These are phyloP conservation scores for Schizotus pectinicornis DNA, from an alignment of 2,888 invertebrate species.

Conservation along the genomic window DNA sequence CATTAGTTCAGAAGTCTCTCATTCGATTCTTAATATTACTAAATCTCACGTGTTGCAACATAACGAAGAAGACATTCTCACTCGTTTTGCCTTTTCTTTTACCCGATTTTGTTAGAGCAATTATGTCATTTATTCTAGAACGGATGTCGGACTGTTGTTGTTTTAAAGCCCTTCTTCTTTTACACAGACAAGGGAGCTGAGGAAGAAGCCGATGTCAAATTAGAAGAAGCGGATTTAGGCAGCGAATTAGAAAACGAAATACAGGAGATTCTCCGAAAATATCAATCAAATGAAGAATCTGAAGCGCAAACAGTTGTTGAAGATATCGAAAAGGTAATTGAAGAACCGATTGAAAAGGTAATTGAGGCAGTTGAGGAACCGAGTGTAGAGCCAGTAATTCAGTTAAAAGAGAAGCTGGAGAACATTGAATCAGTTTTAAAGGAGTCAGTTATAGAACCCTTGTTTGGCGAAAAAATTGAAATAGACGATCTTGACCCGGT, in stretches of 20 bases:
- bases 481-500: neutral
- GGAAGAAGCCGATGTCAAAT: constrained; percentile 42
- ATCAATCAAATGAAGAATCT: constrained; percentile 9
- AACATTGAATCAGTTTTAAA: neutral
- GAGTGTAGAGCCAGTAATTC: neutral
- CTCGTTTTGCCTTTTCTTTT: constrained; percentile 8
- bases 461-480: neutral
- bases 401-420: neutral
- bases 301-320: constrained; percentile 22
- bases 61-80: constrained; percentile 2
- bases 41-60: constrained; percentile 6
- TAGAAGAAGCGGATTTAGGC: constrained; percentile 18
- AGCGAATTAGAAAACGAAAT: constrained; percentile 17
- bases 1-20: neutral
- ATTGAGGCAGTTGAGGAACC: neutral
- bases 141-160: constrained; percentile 28
- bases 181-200: constrained; percentile 48
- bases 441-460: neutral
- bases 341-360: neutral
- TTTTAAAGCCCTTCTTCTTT: constrained; percentile 30
- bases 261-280: constrained; percentile 8
- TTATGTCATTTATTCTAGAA: constrained; percentile 49
- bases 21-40: neutral
- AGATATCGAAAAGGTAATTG: constrained; percentile 4
- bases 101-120: constrained; percentile 4